Base-by-base conservation (phyloP, 1,140 invertebrate species). In the Drosophila asahinai region DNA sequence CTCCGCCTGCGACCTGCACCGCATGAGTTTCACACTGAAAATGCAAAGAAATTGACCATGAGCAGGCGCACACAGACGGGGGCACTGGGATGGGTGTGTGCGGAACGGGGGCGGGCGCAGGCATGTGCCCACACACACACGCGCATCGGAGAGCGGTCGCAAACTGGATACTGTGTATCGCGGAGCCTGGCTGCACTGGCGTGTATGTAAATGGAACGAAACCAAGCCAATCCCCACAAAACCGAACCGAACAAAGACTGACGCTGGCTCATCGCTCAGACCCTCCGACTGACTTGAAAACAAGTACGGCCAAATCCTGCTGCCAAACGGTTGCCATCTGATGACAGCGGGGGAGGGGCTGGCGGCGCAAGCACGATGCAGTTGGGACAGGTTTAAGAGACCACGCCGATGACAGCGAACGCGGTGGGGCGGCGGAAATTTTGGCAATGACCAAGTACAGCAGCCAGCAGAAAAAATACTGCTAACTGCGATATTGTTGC, bases 11-110 rank as follows among this genome's bases (percentile, higher is more conserved):
- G 81, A 84, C 66, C 77, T 78, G 77, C 77, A 84, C 86, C 66
- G 81, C 84, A 90, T 89, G 84, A 89, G 81, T 84, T 89, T 90
- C 86, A 73, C 86, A 90, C 84, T 89, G 78, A 55, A 89, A 90
- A 84, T 84, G 86, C 66, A 81, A 84, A 70, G 70, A 87, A 78
- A 86, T 90, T 90, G 70, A 89, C 84, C 84, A 78, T 75, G 73
- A 73, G 73, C 64, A 80, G 47, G 61, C 52, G 27, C 48, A 72
- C 55, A 67, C 15, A 58, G 25, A 43, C 40, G 22, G 54, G 40
- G 54, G 54, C 54, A 40, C 15, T 25, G 54, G 19, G 19, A 40
- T 38, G 54, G 19, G 19, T 25, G 19, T 22, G 52, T 57, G 36
- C 30, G 27, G 30, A 27, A 33, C 60, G 30, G 30, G 57, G 63